phyloP scores from a whole-genome alignment of 1,140 invertebrate genomes.

The Drosophila ogumai region DNA sequence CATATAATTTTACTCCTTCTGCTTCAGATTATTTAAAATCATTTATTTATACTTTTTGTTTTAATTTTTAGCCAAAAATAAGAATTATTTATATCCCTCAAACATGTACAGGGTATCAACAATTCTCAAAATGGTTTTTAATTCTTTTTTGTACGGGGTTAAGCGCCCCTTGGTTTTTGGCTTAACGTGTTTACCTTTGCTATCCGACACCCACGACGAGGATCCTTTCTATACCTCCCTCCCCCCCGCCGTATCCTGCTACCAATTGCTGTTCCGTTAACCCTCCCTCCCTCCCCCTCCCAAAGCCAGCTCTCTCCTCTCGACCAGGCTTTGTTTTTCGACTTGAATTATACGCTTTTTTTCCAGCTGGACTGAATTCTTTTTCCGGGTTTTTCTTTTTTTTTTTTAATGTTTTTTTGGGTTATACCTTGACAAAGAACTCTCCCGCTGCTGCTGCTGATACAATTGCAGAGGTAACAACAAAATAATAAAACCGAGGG shows the following conservation, averaged over 20 bases:
- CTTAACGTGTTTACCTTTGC: slow-evolving; percentile 73
- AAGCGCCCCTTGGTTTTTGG: slow-evolving; percentile 71
- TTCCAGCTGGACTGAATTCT: slow-evolving; percentile 9
- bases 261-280: not conserved
- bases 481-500: slow-evolving; percentile 54
- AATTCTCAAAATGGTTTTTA: slow-evolving; percentile 1
- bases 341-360: slow-evolving; percentile 26
- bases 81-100: too few relatives aligned
- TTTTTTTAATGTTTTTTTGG: not conserved
- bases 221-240: not conserved
- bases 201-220: slow-evolving; percentile 16
- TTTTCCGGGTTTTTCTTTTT: slow-evolving; percentile 2
- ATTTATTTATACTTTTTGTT: not conserved
- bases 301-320: not conserved
- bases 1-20: too few relatives aligned
- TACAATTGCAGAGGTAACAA: slow-evolving; percentile 67
- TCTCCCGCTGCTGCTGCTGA: slow-evolving; percentile 47
- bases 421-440: slow-evolving; percentile 32
- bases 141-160: slow-evolving; percentile 37
- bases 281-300: not conserved
- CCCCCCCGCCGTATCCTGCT: not conserved
- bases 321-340: slow-evolving; percentile 25
- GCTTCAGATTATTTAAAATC: not conserved
- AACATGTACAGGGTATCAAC: slow-evolving; percentile 11
- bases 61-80: not conserved